Evolutionary conservation across 1,140 invertebrate species (phyloP), one percentile per base, ranked within the genome.

Genomic region (Lordiphosa stackelbergi): DNA sequence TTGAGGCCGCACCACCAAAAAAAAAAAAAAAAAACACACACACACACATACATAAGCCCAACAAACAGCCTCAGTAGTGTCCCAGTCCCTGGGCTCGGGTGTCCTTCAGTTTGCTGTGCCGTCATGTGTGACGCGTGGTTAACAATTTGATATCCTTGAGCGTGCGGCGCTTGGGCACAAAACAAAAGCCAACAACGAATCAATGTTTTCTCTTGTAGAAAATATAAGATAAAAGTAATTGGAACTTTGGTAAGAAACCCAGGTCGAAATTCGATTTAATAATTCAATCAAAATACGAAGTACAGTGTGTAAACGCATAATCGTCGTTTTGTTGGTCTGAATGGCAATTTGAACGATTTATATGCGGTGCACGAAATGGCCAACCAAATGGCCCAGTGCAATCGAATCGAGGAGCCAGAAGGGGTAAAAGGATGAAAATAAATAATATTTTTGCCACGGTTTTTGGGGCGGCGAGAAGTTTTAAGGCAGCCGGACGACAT

Each of bases 81-180:
- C 6, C 41, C 24, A 10, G 38, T 45, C 16, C 22, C 22, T n/a
- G n/a, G 1, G 11, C 19, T 13, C n/a, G 7, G 6, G n/a, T 10
- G 24, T 46, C 19, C 34, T 46, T 35, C n/a, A 24, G 54, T 34
- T 43, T 36, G 22, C 48, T 60, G 65, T 56, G 51, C 66, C 62
- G 60, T 54, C 73, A 66, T 70, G 75, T 78, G 74, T 78, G 74
- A 79, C 70, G 70, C 75, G 74, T 74, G 74, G 74, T 79, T 74
- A 79, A 79, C 73, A 79, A 78, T 78, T 79, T 81, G 75, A 78
- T 78, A 78, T 79, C 74, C 74, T 78, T 70, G 75, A 79, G 61
- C 56, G 43, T 28, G 22, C 22, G 43, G 69, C 51, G 49, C 53
- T 19, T 19, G 19, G 19, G 19, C 56, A 24, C 28, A 66, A 63